Base-by-base conservation (phyloP, 2,888 invertebrate species). In the Lampropteryx suffumata region DNA sequence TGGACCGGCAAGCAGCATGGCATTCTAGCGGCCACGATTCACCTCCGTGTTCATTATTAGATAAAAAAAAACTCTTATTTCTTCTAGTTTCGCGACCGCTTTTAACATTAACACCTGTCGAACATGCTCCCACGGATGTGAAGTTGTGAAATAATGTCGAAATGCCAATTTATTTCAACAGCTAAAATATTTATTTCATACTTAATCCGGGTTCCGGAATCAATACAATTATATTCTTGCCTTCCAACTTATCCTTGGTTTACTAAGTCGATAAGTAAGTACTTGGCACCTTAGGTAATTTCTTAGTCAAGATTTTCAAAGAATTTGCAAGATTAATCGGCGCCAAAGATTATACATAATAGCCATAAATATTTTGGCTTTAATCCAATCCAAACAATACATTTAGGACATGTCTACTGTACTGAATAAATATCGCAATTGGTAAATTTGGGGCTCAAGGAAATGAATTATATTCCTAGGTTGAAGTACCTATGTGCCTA, bases 1-100 rank as follows among this genome's bases (percentile, higher is more conserved):
- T 89, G 89, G 75, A 90, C 90, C 82, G 71, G 79, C 79, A 76
- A 73, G 76, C 77, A 70, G 64, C 73, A 70, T 71, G 64, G 64
- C 61, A 61, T 57, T 60, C 58, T 53, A 30, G 53, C 46, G 66
- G 76, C 75, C 81, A 79, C 76, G 78, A 64, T 67, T 68, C 68
- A 68, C 71, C 76, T 71, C 65, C 82, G 79, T 79, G 81, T 36
- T 11, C 26, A 14, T 37, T 42, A 14, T 3, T 3, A 17, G 4
- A 17, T 17, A 17, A 35, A 28, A 40, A 13, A 47, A 11, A 21
- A 21, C 21, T 21, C n/a, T n/a, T n/a, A n/a, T n/a, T n/a, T n/a
- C n/a, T n/a, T n/a, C n/a, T n/a, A n/a, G n/a, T n/a, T n/a, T n/a
- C n/a, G n/a, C n/a, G n/a, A n/a, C n/a, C n/a, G n/a, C n/a, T n/a